These are phyloP conservation scores for Brachyrhaphis roseni DNA, from an alignment of 2,797 vertebrate genomes.

Conservation along the genomic window DNA sequence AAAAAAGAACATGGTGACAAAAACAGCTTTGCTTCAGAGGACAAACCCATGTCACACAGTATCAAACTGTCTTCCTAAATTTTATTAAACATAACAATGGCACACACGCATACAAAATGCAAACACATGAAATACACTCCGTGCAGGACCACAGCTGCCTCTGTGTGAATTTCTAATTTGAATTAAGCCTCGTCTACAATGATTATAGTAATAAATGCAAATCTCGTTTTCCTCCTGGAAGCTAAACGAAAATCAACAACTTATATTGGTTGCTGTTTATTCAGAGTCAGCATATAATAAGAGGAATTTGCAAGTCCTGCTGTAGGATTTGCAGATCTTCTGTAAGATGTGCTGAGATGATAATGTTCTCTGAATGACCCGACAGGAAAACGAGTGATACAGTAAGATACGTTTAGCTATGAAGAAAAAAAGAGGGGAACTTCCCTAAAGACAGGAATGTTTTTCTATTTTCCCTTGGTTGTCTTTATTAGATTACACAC, in stretches of 20 bases:
- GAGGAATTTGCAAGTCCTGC: not conserved
- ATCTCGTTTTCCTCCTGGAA: not conserved
- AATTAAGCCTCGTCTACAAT: not conserved
- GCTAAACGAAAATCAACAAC: not conserved
- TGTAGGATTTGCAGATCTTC: not conserved
- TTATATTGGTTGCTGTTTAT: not conserved
- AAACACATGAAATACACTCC: not conserved
- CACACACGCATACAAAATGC: not conserved
- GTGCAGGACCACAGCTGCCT: not conserved
- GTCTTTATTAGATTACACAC: conserved; percentile 59
- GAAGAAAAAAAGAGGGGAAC: conserved; percentile 29
- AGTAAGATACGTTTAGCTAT: not conserved
- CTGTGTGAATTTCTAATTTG: not conserved
- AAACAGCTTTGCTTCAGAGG: not conserved
- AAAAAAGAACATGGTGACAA: not conserved
- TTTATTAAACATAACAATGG: not conserved
- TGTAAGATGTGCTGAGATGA: not conserved
- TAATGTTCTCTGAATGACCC: not conserved
- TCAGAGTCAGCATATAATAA: not conserved
- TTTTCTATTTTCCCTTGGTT: conserved; percentile 38
- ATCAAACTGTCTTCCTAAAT: not conserved
- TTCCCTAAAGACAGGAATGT: conserved; percentile 43
- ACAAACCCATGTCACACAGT: not conserved
- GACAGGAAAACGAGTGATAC: not conserved
- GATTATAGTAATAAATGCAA: not conserved